These are phyloP conservation scores for Pseudococcus viburni DNA, from an alignment of 2,888 invertebrate species.

Conservation along the genomic window DNA sequence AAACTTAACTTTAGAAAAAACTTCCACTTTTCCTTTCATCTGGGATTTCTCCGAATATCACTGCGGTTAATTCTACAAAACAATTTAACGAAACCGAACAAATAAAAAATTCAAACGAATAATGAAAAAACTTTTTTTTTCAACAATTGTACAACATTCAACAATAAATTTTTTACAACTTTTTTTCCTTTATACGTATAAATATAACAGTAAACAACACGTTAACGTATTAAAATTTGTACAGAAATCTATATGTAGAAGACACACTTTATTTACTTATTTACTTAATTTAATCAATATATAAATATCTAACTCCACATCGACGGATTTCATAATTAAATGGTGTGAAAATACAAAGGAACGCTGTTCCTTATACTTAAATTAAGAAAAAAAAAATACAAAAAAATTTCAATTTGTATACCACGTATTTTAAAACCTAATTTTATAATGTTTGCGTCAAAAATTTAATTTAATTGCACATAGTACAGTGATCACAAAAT, in stretches of 20 bases:
- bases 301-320: slow-evolving; percentile 23
- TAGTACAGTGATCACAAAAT: slow-evolving; percentile 54
- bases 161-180: slow-evolving; percentile 56
- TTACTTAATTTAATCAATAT: neutral
- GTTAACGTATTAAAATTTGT: slow-evolving; percentile 53
- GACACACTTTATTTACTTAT: slow-evolving; percentile 35
- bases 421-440: slow-evolving; percentile 37
- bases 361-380: neutral
- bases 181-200: slow-evolving; percentile 38
- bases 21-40: neutral
- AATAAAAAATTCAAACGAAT: neutral
- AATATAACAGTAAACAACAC: slow-evolving; percentile 55
- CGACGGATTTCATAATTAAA: slow-evolving; percentile 47
- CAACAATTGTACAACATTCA: slow-evolving; percentile 57
- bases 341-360: slow-evolving; percentile 30
- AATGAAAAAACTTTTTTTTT: slow-evolving; percentile 26
- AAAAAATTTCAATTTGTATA: slow-evolving; percentile 6
- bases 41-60: neutral
- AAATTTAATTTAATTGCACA: slow-evolving; percentile 52
- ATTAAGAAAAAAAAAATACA: neutral
- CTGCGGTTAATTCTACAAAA: neutral
- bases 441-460: slow-evolving; percentile 22
- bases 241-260: slow-evolving; percentile 41
- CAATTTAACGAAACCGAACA: neutral
- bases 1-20: neutral